A percentile compares a stretch with the other conserved stretches of the same genome.
Evolutionary conservation across 2,113 vertebrate species (phyloP).

Genomic region (Mustela lutreola): DNA sequence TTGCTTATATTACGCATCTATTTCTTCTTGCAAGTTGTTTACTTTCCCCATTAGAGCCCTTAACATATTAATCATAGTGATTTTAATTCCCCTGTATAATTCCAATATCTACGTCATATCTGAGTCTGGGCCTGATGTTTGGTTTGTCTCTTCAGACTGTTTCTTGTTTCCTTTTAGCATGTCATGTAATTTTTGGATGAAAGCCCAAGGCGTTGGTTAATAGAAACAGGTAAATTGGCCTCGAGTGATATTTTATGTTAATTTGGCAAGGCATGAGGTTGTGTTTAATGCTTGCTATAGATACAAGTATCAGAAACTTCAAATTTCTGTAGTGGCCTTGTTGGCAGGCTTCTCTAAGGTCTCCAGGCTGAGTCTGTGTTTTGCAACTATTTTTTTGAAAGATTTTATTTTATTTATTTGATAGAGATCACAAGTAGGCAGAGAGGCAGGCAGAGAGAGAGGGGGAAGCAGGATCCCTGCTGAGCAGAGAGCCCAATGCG

Average conservation of each 20-base stretch:
- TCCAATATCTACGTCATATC: not conserved
- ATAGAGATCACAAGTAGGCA: too few relatives aligned
- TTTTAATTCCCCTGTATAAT: not conserved
- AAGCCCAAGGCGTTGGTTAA: not conserved
- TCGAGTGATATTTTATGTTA: not conserved
- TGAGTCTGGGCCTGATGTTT: not conserved
- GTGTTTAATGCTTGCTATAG: not conserved
- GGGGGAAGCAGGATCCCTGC: too few relatives aligned
- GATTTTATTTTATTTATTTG: too few relatives aligned
- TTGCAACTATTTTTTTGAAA: not conserved
- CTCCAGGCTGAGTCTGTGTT: not conserved
- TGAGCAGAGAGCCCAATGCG: too few relatives aligned
- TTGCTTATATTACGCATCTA: not conserved
- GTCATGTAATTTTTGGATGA: not conserved
- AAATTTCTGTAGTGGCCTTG: not conserved
- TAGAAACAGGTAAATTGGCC: not conserved
- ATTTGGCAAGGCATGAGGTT: not conserved
- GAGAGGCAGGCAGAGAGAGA: too few relatives aligned
- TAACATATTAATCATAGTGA: not conserved
- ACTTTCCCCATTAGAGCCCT: not conserved
- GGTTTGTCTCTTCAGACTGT: not conserved
- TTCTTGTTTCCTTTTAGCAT: not conserved
- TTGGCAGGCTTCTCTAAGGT: not conserved
- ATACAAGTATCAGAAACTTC: not conserved
- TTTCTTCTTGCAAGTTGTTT: not conserved